These are phyloP conservation scores for Drosophila funebris DNA, from an alignment of 1,140 invertebrate genomes.

Conservation along the genomic window DNA sequence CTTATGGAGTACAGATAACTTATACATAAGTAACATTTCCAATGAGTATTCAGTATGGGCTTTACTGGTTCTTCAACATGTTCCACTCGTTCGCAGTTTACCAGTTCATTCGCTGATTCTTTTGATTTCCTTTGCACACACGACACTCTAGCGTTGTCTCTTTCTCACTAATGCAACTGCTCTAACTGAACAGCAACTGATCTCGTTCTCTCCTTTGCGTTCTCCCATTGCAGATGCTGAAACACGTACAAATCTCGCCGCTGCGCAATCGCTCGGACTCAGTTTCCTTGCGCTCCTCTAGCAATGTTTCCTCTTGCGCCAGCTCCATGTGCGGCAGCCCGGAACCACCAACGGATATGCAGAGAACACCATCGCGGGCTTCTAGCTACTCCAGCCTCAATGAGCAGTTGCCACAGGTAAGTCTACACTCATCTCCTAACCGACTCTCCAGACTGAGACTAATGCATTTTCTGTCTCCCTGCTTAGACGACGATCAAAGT, in stretches of 20 bases:
- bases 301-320: conserved; percentile 87
- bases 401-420: conserved; percentile 85
- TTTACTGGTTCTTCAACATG: no score
- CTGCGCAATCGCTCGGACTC: conserved; percentile 92
- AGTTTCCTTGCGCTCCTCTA: conserved; percentile 90
- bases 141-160: neutral
- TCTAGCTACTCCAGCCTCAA: conserved; percentile 87
- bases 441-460: no score
- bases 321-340: conserved; percentile 84
- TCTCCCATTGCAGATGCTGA: conserved; percentile 88
- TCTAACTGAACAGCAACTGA: neutral
- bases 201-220: neutral
- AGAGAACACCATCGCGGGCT: conserved; percentile 84
- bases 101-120: no score
- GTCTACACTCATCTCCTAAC: neutral
- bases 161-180: neutral
- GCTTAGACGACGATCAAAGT: conserved; percentile 96
- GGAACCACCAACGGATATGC: conserved; percentile 85
- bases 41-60: no score
- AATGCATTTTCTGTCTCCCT: neutral
- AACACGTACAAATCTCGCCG: conserved; percentile 94
- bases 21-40: no score
- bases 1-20: neutral
- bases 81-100: no score
- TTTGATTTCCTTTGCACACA: neutral